phyloP scores from a whole-genome alignment of 2,888 invertebrate species.

The Nebria brevicollis region DNA sequence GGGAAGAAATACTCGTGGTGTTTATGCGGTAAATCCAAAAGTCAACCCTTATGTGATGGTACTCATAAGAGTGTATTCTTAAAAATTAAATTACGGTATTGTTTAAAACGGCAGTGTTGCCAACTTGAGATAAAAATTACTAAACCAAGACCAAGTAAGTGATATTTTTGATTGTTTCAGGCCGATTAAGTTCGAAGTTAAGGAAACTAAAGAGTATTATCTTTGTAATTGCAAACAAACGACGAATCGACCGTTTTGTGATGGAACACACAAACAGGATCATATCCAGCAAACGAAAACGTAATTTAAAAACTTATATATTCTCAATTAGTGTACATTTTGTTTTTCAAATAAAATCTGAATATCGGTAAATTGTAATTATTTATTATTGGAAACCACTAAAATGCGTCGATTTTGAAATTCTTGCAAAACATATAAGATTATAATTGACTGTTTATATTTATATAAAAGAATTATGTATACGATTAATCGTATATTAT shows the following conservation, averaged over 20 bases:
- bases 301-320: conserved; percentile 51
- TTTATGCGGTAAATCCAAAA: conserved; percentile 90
- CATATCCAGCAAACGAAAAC: conserved; percentile 70
- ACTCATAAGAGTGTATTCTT: conserved; percentile 82
- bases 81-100: conserved; percentile 76
- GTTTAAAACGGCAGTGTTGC: background rate
- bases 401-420: background rate
- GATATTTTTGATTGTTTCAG: conserved; percentile 52
- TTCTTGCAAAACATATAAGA: background rate
- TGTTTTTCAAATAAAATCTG: background rate
- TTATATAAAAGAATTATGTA: background rate
- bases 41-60: conserved; percentile 95
- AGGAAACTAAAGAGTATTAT: conserved; percentile 92
- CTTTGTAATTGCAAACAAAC: conserved; percentile 99
- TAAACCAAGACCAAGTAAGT: no score
- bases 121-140: background rate
- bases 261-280: conserved; percentile 87
- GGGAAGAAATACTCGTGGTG: conserved; percentile 92
- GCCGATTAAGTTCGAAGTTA: conserved; percentile 85
- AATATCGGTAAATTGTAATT: background rate
- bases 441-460: background rate
- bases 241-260: conserved; percentile 92
- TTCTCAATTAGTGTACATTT: background rate
- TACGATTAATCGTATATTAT: no score
- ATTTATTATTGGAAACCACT: background rate